Evolutionary conservation across 35 echinoderm and acorn worm genomes (phyloP).

Genomic region (Nesometra sesokonis): DNA sequence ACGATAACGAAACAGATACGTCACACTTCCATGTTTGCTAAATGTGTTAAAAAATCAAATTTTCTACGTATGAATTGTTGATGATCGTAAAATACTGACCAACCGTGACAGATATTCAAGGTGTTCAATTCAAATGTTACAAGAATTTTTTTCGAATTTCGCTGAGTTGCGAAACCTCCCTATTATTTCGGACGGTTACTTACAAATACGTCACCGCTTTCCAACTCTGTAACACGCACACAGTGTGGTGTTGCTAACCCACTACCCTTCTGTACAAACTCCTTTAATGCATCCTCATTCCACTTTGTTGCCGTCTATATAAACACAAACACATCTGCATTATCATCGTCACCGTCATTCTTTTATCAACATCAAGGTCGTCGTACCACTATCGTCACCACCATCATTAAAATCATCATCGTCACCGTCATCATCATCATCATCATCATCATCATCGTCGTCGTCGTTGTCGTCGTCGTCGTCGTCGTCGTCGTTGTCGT

Average conservation of each 20-base stretch:
- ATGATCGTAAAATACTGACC: too few species aligned
- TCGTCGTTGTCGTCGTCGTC: neutral
- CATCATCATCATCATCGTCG: neutral
- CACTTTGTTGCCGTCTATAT: slow-evolving; percentile 23
- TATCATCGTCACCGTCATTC: too few species aligned
- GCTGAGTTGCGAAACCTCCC: too few species aligned
- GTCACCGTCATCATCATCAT: neutral
- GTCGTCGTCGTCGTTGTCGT: neutral
- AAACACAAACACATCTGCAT: neutral
- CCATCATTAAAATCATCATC: too few species aligned
- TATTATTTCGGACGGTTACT: too few species aligned
- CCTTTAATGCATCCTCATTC: slow-evolving; percentile 34
- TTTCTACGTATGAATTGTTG: too few species aligned
- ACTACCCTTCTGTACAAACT: slow-evolving; percentile 48
- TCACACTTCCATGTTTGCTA: too few species aligned
- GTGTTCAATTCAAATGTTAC: too few species aligned
- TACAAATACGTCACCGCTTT: slow-evolving; percentile 86
- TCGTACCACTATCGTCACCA: neutral
- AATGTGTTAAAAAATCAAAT: too few species aligned
- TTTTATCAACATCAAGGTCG: neutral
- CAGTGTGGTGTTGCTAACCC: slow-evolving; percentile 47
- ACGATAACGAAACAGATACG: too few species aligned
- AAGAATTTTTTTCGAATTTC: too few species aligned
- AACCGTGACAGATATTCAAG: too few species aligned
- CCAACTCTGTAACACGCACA: slow-evolving; percentile 67